Percentiles rank a stretch among this genome's conserved stretches.
Conservation (phyloP, 2,113 vertebrate species). For the Sphaerodactylus townsendi region DNA sequence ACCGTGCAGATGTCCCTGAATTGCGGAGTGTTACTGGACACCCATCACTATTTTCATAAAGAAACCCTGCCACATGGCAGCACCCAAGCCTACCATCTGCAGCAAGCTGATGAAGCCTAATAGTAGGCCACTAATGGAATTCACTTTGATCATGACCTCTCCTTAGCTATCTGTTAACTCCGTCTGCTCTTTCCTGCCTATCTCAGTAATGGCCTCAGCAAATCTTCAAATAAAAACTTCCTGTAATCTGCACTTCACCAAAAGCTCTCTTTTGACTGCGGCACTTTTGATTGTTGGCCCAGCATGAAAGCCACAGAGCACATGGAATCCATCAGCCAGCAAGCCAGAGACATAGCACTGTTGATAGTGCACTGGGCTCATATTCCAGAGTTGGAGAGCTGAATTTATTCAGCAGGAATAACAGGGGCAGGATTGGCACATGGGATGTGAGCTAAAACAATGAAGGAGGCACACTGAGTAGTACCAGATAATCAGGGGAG, state of each 20-base stretch:
- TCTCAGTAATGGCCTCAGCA: slow-evolving; percentile 3
- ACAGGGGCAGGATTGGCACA: neutral
- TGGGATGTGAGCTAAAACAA: neutral
- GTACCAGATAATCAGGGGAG: neutral
- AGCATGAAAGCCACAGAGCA: slow-evolving; percentile 13
- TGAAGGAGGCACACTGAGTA: neutral
- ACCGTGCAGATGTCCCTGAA: neutral
- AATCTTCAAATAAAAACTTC: slow-evolving; percentile 16
- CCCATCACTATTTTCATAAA: neutral
- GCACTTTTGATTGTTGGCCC: slow-evolving; percentile 26
- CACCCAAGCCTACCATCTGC: neutral
- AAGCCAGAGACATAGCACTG: neutral
- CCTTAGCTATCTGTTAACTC: neutral
- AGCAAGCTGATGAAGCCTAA: neutral
- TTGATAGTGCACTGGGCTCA: slow-evolving; percentile 1
- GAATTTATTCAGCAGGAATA: neutral
- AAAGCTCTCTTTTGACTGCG: neutral
- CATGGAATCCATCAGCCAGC: slow-evolving; percentile 13
- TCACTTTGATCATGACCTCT: neutral
- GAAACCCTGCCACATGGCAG: neutral
- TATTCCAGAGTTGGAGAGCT: neutral
- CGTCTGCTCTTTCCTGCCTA: slow-evolving; percentile 11
- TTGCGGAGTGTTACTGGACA: neutral
- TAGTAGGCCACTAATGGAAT: neutral
- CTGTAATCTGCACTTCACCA: slow-evolving; percentile 19